phyloP scores from a whole-genome alignment of 2,113 vertebrate genomes.

The Trinectes maculatus region DNA sequence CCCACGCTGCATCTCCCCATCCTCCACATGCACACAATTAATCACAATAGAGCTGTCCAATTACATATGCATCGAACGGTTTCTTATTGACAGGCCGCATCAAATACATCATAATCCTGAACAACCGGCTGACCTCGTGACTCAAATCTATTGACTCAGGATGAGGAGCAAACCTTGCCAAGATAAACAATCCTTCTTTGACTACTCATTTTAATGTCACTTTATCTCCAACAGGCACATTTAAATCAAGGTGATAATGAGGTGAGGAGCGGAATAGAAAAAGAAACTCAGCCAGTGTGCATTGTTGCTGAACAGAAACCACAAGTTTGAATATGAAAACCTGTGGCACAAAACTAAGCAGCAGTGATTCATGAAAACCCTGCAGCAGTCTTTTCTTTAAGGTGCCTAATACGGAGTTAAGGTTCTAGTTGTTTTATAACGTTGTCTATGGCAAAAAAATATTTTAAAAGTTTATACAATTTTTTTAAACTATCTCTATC shows the following conservation, averaged over 20 bases:
- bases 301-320: slow-evolving; percentile 21
- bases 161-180: slow-evolving; percentile 8
- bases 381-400: neutral
- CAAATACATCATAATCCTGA: slow-evolving; percentile 66
- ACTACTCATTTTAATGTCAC: neutral
- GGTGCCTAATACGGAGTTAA: neutral
- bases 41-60: slow-evolving; percentile 52
- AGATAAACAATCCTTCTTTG: slow-evolving; percentile 2
- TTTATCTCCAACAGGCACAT: slow-evolving; percentile 36
- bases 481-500: too few species aligned
- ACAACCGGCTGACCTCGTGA: slow-evolving; percentile 50
- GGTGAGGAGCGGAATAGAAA: neutral
- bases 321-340: slow-evolving; percentile 17
- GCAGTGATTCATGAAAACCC: slow-evolving; percentile 2
- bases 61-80: slow-evolving; percentile 25
- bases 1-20: neutral
- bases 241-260: neutral
- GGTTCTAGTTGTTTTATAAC: neutral
- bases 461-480: neutral
- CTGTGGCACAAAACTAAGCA: slow-evolving; percentile 3
- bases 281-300: slow-evolving; percentile 17
- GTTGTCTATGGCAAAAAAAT: neutral
- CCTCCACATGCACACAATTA: slow-evolving; percentile 51
- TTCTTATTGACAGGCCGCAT: slow-evolving; percentile 62
- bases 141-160: slow-evolving; percentile 49